Conservation (phyloP, 1,140 invertebrate species). For the Augochlora pura region DNA sequence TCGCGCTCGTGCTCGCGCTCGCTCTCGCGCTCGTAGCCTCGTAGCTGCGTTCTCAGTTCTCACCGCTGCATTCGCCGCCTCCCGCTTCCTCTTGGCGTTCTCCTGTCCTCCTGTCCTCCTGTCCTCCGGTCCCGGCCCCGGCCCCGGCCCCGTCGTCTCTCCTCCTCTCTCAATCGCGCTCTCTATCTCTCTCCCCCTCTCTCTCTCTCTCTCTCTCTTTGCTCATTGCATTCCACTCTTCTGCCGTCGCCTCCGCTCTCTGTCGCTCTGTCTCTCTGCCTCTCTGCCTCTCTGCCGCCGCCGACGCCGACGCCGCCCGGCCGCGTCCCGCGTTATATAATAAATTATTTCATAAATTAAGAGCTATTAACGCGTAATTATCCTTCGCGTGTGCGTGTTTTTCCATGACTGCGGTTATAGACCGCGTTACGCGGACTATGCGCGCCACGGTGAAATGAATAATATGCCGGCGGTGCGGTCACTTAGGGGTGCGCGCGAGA, state of each 20-base stretch:
- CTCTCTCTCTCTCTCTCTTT: too few relatives aligned
- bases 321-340: slow-evolving; percentile 64
- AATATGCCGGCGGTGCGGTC: slow-evolving; percentile 39
- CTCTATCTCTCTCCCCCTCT: too few relatives aligned
- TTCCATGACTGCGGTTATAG: slow-evolving; percentile 67
- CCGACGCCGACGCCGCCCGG: slow-evolving; percentile 37
- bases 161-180: too few relatives aligned
- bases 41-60: slow-evolving; percentile 31
- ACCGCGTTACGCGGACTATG: slow-evolving; percentile 61
- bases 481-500: slow-evolving; percentile 29
- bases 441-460: slow-evolving; percentile 46
- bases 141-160: too few relatives aligned
- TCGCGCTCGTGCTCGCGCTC: too few relatives aligned
- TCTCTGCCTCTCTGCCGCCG: slow-evolving; percentile 12
- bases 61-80: slow-evolving; percentile 19
- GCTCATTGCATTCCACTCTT: too few relatives aligned
- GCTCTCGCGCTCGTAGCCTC: neutral
- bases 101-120: too few relatives aligned
- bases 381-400: slow-evolving; percentile 67
- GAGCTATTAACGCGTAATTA: slow-evolving; percentile 70
- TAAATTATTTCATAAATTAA: slow-evolving; percentile 73
- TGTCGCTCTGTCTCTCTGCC: too few relatives aligned
- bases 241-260: too few relatives aligned
- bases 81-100: neutral
- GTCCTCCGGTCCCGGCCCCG: too few relatives aligned